Evolutionary conservation across 2,888 invertebrate species (phyloP), one percentile per base, ranked within the genome.

Genomic region (Synergus laeviventris): DNA sequence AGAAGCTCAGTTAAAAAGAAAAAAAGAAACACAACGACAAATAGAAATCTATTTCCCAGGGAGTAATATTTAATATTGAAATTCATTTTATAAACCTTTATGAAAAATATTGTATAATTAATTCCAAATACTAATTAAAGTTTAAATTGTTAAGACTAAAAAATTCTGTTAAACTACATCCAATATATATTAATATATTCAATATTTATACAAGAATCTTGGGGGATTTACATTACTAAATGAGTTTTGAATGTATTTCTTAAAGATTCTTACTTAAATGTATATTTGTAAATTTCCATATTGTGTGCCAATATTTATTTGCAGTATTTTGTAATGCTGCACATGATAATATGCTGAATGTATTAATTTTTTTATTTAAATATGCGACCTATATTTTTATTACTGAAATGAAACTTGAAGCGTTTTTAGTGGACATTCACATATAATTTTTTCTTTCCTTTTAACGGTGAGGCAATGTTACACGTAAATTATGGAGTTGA

Each of bases 201-300:
- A n/a, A n/a, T n/a, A n/a, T n/a, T n/a, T n/a, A n/a, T n/a, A n/a
- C 18, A 24, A 66, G 66, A 66, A 66, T 66, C 39, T 0, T 4
- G 21, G 5, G 14, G 2, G 4, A 5, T 45, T 14, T 14, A 4
- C 2, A 54, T 18, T 54, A 54, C 9, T 54, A 54, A 18, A 9
- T 39, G 11, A 39, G 11, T 39, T 9, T 11, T 49, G 16, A n/a
- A 39, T 7, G 1, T 49, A 8, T 8, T n/a, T n/a, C n/a, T 9
- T 0, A 9, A n/a, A 49, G 8, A 49, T 18, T 49, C 9, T n/a
- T 16, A 8, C n/a, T 49, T n/a, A n/a, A n/a, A 7, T 7, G n/a
- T 49, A n/a, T 49, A 9, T 9, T 49, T 49, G n/a, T 2, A 49
- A 49, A 49, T 49, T 16, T 8, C n/a, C 16, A 2, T 9, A 49